Evolutionary conservation across 2,113 vertebrate species (phyloP).

Genomic region (Hemiprocne comata): DNA sequence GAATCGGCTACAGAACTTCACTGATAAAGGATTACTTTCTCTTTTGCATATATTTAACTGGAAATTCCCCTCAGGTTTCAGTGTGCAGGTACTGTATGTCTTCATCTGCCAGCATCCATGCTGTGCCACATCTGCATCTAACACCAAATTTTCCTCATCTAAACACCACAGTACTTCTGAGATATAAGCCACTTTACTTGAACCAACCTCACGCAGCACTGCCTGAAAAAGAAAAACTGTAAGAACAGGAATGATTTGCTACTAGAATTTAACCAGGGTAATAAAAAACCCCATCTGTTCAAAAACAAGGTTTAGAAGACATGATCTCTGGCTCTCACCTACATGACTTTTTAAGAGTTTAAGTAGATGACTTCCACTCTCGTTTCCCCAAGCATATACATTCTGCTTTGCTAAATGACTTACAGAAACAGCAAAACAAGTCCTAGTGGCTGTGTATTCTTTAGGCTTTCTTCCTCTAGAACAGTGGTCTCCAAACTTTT

Average conservation of each 20-base stretch:
- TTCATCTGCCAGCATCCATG: neutral
- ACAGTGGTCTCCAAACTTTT: neutral
- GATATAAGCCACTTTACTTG: neutral
- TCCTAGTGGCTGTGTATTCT: neutral
- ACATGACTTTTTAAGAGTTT: neutral
- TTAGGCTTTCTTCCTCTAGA: neutral
- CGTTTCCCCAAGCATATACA: neutral
- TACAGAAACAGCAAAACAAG: neutral
- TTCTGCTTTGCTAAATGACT: neutral
- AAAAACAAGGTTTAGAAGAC: slow-evolving; percentile 16
- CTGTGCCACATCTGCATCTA: neutral
- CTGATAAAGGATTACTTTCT: neutral
- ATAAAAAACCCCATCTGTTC: neutral
- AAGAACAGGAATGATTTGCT: neutral
- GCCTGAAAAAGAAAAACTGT: neutral
- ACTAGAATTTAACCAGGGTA: neutral
- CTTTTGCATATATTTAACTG: neutral
- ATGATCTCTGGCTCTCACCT: neutral
- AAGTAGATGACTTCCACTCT: neutral
- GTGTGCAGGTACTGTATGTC: neutral
- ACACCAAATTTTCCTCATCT: neutral
- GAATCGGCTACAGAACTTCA: neutral
- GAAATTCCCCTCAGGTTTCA: neutral
- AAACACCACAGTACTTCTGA: neutral
- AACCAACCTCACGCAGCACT: neutral